Percentiles rank a stretch among this genome's conserved stretches.
Evolutionary conservation across 2,797 vertebrate genomes (phyloP).

Genomic region (Sebastes baramenuke): DNA sequence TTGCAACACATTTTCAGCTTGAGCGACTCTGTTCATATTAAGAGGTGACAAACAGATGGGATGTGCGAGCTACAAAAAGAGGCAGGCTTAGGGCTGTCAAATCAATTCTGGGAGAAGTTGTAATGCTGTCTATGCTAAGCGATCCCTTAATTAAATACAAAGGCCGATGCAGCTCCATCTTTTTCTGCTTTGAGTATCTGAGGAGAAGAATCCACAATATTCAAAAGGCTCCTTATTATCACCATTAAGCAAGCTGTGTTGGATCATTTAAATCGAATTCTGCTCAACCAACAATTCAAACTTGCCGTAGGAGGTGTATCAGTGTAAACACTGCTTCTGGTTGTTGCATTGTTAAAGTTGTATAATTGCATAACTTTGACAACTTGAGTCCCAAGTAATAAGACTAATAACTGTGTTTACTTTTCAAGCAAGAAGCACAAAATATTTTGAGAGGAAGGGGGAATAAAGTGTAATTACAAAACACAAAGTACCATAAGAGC

Average conservation of each 20-base stretch:
- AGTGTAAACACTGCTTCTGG: slow-evolving; percentile 5
- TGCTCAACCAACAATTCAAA: slow-evolving; percentile 5
- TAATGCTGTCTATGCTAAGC: slow-evolving; percentile 50
- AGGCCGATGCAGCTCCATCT: slow-evolving; percentile 37
- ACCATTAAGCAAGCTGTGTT: slow-evolving; percentile 34
- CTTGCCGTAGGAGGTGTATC: slow-evolving; percentile 7
- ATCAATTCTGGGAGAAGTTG: slow-evolving; percentile 53
- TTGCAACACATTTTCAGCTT: slow-evolving; percentile 73
- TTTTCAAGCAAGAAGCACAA: neutral
- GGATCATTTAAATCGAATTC: slow-evolving; percentile 40
- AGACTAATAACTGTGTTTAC: neutral
- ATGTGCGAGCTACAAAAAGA: slow-evolving; percentile 46
- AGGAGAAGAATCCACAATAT: slow-evolving; percentile 21
- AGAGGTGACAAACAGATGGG: slow-evolving; percentile 71
- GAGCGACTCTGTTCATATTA: slow-evolving; percentile 73
- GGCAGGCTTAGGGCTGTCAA: slow-evolving; percentile 56
- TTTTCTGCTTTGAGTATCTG: slow-evolving; percentile 28
- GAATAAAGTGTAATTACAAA: slow-evolving; percentile 11
- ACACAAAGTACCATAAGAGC: neutral
- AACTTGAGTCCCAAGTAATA: neutral
- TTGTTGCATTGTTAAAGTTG: slow-evolving; percentile 21
- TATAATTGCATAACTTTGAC: slow-evolving; percentile 1
- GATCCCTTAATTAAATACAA: slow-evolving; percentile 59
- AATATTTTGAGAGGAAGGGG: neutral
- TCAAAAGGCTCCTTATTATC: slow-evolving; percentile 42